Evolutionary conservation across 2,888 invertebrate genomes (phyloP), one percentile per base, ranked within the genome.

Genomic region (Amblyjoppa proteus): DNA sequence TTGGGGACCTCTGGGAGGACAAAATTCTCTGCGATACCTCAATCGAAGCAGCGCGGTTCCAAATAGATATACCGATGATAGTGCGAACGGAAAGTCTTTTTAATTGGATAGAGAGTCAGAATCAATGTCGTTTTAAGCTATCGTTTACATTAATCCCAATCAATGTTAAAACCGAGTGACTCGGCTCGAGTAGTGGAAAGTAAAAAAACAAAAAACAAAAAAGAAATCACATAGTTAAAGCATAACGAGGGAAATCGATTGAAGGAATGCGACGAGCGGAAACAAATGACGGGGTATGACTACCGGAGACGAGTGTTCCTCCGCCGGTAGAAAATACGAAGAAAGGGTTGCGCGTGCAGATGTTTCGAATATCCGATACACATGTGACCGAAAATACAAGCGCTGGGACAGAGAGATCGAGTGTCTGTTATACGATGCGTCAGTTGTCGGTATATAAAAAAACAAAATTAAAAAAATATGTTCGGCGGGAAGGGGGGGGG

Each of bases 91-190:
- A 78, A 70, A 70, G 69, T 79, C 61, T n/a, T 64, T 79, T 64
- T 71, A 71, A 81, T 77, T 61, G 76, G 73, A 70, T 87, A 87
- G 83, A 89, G 88, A 89, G 84, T 45, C 84, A 88, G 87, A 88
- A 87, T 88, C 81, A 86, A 88, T 88, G 88, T 89, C 85, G 81
- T 86, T 88, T 87, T 86, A 88, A 88, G 75, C 81, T 85, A 88
- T 88, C 85, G 83, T 88, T 88, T 82, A 88, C 86, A 85, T 88
- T 82, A 87, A 88, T 88, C 87, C 84, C 87, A 89, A 88, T 89
- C 88, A 87, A 89, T 88, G 88, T 88, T 81, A 70, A 79, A 86
- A 84, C 86, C 89, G 87, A 87, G 75, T 70, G 76, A 88, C 74
- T 87, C 86, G 86, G 81, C 83, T 88, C 86, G 85, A 87, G 88